phyloP scores from a whole-genome alignment of 1,140 invertebrate species.

The Thalassaphorura encarpata region DNA sequence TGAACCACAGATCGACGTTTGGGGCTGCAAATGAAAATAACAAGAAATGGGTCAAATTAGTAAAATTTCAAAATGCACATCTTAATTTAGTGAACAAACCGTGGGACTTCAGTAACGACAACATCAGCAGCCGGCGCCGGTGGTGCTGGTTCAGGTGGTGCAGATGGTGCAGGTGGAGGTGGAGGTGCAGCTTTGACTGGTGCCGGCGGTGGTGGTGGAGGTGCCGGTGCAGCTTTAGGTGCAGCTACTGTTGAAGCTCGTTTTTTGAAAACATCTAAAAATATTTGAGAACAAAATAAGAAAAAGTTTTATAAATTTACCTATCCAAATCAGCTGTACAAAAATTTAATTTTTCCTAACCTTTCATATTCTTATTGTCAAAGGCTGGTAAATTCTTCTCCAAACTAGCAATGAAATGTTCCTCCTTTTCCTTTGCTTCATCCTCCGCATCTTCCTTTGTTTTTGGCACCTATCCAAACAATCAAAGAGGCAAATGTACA shows the following conservation, averaged over 20 bases:
- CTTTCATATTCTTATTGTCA: conserved; percentile 1
- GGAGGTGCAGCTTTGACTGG: neutral
- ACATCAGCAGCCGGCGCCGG: neutral
- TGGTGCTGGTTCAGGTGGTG: neutral
- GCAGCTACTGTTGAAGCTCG: neutral
- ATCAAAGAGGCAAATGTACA: too few relatives aligned
- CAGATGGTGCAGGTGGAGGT: neutral
- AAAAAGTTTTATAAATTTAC: neutral
- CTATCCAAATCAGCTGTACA: neutral
- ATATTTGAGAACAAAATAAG: too few relatives aligned
- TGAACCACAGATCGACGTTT: too few relatives aligned
- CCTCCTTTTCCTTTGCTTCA: conserved; percentile 24
- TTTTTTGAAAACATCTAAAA: neutral
- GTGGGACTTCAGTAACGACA: too few relatives aligned
- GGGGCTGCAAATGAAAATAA: too few relatives aligned
- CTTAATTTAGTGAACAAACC: too few relatives aligned
- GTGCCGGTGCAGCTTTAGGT: neutral
- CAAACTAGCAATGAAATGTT: conserved; percentile 22
- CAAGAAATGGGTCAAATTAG: too few relatives aligned
- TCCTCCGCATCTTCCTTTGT: conserved; percentile 22
- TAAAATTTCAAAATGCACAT: too few relatives aligned
- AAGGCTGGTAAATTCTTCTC: neutral
- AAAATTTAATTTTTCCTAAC: neutral
- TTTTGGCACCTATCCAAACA: too few relatives aligned
- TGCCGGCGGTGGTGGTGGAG: neutral